Evolutionary conservation across 1,140 invertebrate genomes (phyloP).

Genomic region (Pararge aegeria): DNA sequence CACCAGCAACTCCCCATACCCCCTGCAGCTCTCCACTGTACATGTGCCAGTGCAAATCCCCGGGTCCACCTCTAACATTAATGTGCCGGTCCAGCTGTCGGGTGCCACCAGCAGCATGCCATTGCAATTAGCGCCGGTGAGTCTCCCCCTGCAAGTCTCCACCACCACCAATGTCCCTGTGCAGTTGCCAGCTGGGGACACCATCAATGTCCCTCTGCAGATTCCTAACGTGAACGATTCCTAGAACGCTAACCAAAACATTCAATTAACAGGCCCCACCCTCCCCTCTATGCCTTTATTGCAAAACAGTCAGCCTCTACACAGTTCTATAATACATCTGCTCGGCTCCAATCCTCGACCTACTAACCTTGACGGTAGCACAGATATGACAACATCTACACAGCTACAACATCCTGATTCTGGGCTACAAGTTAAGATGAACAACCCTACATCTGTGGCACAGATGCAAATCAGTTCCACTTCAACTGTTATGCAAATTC

Average conservation of each 20-base stretch:
- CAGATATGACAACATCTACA: constrained; percentile 56
- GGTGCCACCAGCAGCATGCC: constrained; percentile 56
- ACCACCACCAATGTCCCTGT: constrained; percentile 66
- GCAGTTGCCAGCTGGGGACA: constrained; percentile 68
- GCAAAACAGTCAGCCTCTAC: constrained; percentile 54
- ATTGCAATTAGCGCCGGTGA: constrained; percentile 62
- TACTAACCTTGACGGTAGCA: constrained; percentile 50
- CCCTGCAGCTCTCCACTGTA: constrained; percentile 67
- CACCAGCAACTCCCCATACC: constrained; percentile 61
- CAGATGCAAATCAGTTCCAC: constrained; percentile 61
- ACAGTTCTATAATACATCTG: constrained; percentile 71
- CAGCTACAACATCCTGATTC: constrained; percentile 59
- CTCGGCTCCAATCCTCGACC: constrained; percentile 62
- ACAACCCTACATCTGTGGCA: constrained; percentile 46
- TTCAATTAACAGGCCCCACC: constrained; percentile 52
- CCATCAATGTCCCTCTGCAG: constrained; percentile 73
- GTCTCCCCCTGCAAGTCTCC: constrained; percentile 69
- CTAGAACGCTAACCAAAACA: constrained; percentile 59
- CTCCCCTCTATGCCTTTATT: constrained; percentile 67
- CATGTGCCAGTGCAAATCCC: constrained; percentile 75
- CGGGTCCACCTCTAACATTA: constrained; percentile 68
- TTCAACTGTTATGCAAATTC: constrained; percentile 60
- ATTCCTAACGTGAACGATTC: too few species aligned
- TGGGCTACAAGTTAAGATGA: constrained; percentile 60
- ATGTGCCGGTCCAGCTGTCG: constrained; percentile 68